Evolutionary conservation across 2,797 vertebrate genomes (phyloP), one percentile per base, ranked within the genome.

Genomic region (Intellagama lesueurii): DNA sequence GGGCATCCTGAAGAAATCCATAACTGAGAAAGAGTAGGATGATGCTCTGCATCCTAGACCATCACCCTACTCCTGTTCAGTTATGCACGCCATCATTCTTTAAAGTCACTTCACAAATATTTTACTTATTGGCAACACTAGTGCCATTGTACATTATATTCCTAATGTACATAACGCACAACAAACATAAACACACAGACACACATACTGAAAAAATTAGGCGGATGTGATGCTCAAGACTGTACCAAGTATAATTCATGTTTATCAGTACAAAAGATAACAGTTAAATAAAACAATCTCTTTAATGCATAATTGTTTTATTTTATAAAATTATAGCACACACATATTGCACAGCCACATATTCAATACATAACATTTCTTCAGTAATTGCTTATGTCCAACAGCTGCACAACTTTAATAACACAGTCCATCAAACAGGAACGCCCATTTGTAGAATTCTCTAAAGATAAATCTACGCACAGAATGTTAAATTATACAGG

Each of bases 371-470:
- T 83, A 77, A 40, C 19, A 84, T 78, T 78, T 83, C 47, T 78
- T 40, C 44, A 76, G 47, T 56, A 40, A 32, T 56, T 69, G 47
- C 81, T 70, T 85, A n/a, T 9, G 47, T 79, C 81, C 81, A 56
- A 28, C 49, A 84, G 75, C 28, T 47, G 52, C 30, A 88, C 64
- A 52, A 28, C 44, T 70, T 84, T 78, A 84, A 84, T 83, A 83
- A 83, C 66, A 82, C 81, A 77, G 66, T 78, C 81, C 32, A 69
- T 78, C 64, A 68, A 69, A 68, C 73, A 69, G 24, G 66, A 78
- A 78, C n/a, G 28, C 76, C 87, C 49, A 52, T 88, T 77, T 79
- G 52, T 79, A 56, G 60, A 47, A 81, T 47, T 26, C 0, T 52
- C 49, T 52, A 11, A 26, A 17, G 73, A 70, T 52, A 52, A 30